These are phyloP conservation scores for Poecilobothrus nobilitatus DNA, from an alignment of 2,888 invertebrate species.

Conservation along the genomic window DNA sequence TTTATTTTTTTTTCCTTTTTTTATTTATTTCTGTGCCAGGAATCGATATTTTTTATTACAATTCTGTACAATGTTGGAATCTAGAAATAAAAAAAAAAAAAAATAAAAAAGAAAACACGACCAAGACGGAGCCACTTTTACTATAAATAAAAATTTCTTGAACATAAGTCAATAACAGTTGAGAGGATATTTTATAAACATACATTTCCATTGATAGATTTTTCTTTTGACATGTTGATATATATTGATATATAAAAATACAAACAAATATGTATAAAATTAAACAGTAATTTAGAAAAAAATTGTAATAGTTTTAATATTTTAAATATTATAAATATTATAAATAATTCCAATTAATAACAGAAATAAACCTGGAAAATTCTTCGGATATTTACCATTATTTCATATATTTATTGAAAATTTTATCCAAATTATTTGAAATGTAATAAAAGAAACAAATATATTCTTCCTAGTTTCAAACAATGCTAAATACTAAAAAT, in stretches of 20 bases:
- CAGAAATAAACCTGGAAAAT: no score
- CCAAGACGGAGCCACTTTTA: constrained; percentile 1
- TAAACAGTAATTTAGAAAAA: no score
- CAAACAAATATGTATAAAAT: background rate
- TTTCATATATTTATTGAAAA: no score
- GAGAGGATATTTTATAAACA: background rate
- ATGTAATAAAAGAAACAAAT: no score
- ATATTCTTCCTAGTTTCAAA: no score
- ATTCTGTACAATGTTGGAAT: background rate
- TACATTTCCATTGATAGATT: background rate
- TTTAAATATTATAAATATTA: no score
- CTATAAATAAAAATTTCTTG: background rate
- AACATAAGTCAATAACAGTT: constrained; percentile 1
- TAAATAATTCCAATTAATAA: no score
- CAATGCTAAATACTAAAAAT: no score
- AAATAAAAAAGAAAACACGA: background rate
- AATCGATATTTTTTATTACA: constrained; percentile 1
- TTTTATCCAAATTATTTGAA: no score
- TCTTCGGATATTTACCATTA: no score
- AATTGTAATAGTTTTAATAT: no score
- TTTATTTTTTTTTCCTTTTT: background rate
- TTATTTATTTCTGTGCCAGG: background rate
- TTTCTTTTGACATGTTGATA: background rate
- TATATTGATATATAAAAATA: background rate
- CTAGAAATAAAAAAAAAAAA: background rate